Conservation (phyloP, 2,888 invertebrate genomes). For the Napeogenes sylphis region DNA sequence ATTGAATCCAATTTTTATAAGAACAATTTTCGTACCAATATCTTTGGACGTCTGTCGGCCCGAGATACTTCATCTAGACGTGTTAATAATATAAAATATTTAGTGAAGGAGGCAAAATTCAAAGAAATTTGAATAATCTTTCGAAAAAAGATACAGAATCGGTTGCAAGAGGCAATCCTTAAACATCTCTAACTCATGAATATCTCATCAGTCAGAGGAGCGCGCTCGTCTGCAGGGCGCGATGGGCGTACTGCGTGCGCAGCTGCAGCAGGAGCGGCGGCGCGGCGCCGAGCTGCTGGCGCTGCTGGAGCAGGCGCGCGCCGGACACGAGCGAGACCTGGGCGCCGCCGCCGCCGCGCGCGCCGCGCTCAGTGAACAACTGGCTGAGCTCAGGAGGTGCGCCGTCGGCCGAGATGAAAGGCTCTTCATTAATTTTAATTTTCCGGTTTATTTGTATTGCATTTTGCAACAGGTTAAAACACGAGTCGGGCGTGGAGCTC, state of each 20-base stretch:
- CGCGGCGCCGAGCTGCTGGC: constrained; percentile 65
- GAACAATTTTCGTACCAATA: no score
- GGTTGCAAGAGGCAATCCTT: no score
- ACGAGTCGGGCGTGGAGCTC: constrained; percentile 59
- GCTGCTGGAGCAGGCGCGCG: constrained; percentile 57
- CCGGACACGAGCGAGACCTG: constrained; percentile 56
- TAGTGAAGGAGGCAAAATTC: no score
- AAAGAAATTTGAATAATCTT: no score
- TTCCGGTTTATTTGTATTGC: background rate
- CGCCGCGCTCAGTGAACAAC: constrained; percentile 53
- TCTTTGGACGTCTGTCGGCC: no score
- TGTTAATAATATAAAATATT: no score
- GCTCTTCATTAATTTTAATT: background rate
- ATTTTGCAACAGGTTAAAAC: constrained; percentile 41
- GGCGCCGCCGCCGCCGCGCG: constrained; percentile 38
- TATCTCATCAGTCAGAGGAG: constrained; percentile 60
- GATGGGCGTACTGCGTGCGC: constrained; percentile 58
- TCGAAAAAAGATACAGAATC: no score
- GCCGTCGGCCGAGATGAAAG: constrained; percentile 15
- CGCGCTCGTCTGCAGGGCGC: constrained; percentile 70
- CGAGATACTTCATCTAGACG: no score
- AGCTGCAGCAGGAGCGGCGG: constrained; percentile 72
- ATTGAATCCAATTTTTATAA: no score
- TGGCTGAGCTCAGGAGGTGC: constrained; percentile 57
- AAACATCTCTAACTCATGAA: no score